Evolutionary conservation across 1,140 invertebrate species (phyloP).

Genomic region (Cotesia typhae): DNA sequence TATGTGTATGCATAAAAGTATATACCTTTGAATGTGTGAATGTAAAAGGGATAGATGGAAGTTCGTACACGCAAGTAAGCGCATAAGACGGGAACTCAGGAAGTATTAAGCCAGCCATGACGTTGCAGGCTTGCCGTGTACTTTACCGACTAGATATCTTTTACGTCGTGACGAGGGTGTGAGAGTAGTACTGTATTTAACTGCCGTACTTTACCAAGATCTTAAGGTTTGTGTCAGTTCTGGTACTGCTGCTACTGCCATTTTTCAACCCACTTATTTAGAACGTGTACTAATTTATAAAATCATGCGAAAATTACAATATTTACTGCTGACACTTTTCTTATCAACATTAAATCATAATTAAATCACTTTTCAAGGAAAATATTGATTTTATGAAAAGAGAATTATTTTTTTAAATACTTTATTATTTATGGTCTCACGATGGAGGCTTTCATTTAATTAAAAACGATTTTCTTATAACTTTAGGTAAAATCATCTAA

Average conservation of each 20-base stretch:
- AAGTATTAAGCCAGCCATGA: constrained; percentile 54
- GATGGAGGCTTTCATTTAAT: no score
- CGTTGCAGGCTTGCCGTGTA: constrained; percentile 52
- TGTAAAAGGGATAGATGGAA: constrained; percentile 37
- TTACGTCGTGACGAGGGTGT: constrained; percentile 24
- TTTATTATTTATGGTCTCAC: no score
- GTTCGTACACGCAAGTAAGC: constrained; percentile 45
- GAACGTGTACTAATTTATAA: constrained; percentile 5
- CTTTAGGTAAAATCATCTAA: no score
- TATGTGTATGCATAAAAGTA: neutral
- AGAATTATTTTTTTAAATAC: no score
- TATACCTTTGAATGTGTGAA: neutral
- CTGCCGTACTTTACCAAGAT: constrained; percentile 10
- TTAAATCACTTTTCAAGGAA: no score
- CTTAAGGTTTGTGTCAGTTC: constrained; percentile 15
- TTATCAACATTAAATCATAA: neutral
- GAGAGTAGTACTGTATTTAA: constrained; percentile 17
- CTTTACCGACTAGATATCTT: constrained; percentile 44
- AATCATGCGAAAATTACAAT: neutral
- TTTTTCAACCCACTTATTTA: neutral
- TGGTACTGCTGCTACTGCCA: neutral
- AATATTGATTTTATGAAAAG: no score
- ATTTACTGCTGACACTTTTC: neutral
- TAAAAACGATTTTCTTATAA: no score
- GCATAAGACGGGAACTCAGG: constrained; percentile 40